Evolutionary conservation across 2,888 invertebrate genomes (phyloP).

Genomic region (Lasioglossum leucozonium): DNA sequence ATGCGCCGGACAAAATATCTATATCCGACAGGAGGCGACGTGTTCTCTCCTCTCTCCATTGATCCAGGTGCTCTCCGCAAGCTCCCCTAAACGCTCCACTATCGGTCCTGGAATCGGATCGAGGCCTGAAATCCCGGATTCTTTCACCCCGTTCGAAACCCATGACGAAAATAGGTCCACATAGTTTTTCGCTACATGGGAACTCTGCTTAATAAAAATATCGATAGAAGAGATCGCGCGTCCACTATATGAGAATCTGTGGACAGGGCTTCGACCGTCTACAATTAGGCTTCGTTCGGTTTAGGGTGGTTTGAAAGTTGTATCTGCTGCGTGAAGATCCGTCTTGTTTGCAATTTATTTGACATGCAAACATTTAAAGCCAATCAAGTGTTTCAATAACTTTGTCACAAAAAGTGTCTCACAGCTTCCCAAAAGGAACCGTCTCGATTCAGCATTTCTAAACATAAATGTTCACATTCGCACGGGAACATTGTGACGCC

Average conservation of each 20-base stretch:
- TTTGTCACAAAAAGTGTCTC: background rate
- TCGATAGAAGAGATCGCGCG: background rate
- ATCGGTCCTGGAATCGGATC: conserved; percentile 41
- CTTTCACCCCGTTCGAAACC: conserved; percentile 3
- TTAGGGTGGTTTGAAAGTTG: background rate
- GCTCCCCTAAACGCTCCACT: background rate
- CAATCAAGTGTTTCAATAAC: background rate
- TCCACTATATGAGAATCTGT: background rate
- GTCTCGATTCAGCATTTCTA: background rate
- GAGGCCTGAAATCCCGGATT: background rate
- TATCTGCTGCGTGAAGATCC: no score
- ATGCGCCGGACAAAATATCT: conserved; percentile 66
- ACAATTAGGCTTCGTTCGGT: background rate
- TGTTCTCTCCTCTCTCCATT: conserved; percentile 21
- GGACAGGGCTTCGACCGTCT: background rate
- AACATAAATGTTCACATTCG: background rate
- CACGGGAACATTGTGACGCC: background rate
- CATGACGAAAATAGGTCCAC: background rate
- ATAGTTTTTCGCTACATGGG: background rate
- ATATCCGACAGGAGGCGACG: conserved; percentile 47
- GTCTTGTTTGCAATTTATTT: no score
- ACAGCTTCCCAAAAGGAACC: background rate
- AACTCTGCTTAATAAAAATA: background rate
- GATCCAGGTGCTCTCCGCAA: conserved; percentile 50
- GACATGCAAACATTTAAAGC: background rate